phyloP scores from a whole-genome alignment of 2,888 invertebrate genomes.

The Ctena decussata region DNA sequence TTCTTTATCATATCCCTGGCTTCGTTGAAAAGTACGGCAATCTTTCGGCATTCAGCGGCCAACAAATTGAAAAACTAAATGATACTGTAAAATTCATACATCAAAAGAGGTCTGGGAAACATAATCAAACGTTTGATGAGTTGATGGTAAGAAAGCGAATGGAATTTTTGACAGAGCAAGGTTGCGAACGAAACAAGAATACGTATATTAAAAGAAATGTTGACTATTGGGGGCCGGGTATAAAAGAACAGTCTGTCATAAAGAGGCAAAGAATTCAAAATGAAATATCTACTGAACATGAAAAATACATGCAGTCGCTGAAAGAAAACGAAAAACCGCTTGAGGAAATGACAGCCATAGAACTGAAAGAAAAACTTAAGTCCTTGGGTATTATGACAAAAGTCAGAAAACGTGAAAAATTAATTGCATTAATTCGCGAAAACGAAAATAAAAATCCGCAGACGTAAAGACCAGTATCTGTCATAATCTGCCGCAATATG shows the following conservation, averaged over 20 bases:
- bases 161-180: not conserved
- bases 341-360: not conserved
- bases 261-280: not conserved
- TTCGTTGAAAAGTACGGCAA: not conserved
- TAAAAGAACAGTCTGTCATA: not conserved
- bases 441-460: no score
- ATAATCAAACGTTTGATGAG: conserved; percentile 3
- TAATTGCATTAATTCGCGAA: not conserved
- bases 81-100: conserved; percentile 6
- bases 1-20: not conserved
- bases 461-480: no score
- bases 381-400: not conserved
- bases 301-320: not conserved
- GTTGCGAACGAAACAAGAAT: not conserved
- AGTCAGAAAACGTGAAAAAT: not conserved
- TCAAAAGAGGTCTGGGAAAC: not conserved
- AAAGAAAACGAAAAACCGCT: conserved; percentile 1
- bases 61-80: conserved; percentile 19
- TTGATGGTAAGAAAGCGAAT: not conserved
- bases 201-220: not conserved
- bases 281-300: not conserved
- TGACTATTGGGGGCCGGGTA: not conserved
- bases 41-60: not conserved
- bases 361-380: not conserved
- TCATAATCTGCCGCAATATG: no score